These are phyloP conservation scores for Drosophila equinoxialis DNA, from an alignment of 1,140 invertebrate species.

Conservation along the genomic window DNA sequence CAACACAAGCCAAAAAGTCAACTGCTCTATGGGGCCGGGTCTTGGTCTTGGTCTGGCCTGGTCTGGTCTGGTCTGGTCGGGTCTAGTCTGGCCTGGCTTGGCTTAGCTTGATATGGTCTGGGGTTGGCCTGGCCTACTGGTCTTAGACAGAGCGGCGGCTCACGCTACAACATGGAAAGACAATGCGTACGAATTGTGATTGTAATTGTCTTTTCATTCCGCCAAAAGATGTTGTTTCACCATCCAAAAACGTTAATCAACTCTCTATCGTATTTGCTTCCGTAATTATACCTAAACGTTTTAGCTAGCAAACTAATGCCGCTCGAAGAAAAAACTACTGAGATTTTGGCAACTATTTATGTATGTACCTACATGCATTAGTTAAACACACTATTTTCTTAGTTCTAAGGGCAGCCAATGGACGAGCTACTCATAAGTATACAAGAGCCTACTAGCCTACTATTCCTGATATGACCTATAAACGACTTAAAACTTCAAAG, in stretches of 20 bases:
- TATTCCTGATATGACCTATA: no score
- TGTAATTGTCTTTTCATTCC: slow-evolving; percentile 4
- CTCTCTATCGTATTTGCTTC: neutral
- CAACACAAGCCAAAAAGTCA: slow-evolving; percentile 74
- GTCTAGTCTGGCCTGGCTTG: neutral
- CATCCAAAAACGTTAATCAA: slow-evolving; percentile 24
- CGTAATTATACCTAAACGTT: no score
- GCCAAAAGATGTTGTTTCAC: no score
- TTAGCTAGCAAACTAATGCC: no score
- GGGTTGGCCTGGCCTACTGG: slow-evolving; percentile 54
- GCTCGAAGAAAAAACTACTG: no score
- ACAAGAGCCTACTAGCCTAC: no score
- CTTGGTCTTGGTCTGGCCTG: slow-evolving; percentile 42
- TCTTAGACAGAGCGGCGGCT: slow-evolving; percentile 67
- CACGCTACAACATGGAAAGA: slow-evolving; percentile 28
- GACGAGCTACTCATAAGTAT: no score
- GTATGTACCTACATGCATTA: no score
- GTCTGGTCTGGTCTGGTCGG: slow-evolving; percentile 32
- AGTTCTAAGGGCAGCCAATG: no score
- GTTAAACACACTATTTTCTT: no score
- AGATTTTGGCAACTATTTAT: no score
- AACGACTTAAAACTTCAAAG: no score
- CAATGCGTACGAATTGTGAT: slow-evolving; percentile 41
- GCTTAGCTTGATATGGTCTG: slow-evolving; percentile 35
- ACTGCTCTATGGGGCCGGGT: slow-evolving; percentile 42